Evolutionary conservation across 2,888 invertebrate species (phyloP).

Genomic region (Lordiphosa andalusiaca): DNA sequence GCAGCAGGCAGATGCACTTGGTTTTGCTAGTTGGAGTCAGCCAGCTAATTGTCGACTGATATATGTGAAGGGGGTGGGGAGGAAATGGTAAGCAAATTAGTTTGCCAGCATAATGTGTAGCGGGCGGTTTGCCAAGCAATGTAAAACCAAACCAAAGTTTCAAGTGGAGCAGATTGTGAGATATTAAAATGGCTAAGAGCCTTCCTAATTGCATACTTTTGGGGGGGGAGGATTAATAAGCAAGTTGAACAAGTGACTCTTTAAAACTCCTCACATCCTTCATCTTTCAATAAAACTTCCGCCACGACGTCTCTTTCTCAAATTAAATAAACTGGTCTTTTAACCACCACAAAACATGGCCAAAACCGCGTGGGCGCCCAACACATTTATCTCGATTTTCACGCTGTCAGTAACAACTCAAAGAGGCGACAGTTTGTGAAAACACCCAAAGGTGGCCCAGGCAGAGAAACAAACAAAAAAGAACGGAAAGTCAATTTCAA

Average conservation of each 20-base stretch:
- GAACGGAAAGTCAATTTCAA: slow-evolving; percentile 56
- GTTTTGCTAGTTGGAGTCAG: not conserved
- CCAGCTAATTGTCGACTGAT: slow-evolving; percentile 9
- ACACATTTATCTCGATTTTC: slow-evolving; percentile 74
- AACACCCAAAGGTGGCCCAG: slow-evolving; percentile 37
- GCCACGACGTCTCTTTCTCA: slow-evolving; percentile 6
- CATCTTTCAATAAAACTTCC: slow-evolving; percentile 26
- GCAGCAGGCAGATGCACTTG: not conserved
- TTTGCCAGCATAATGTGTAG: not conserved
- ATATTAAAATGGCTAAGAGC: too few relatives aligned
- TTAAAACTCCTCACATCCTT: not conserved
- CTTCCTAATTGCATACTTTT: not conserved
- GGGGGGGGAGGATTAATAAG: not conserved
- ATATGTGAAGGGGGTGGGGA: slow-evolving; percentile 3
- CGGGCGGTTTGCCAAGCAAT: not conserved
- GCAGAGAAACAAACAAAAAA: too few relatives aligned
- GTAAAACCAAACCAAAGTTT: too few relatives aligned
- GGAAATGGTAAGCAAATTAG: slow-evolving; percentile 9
- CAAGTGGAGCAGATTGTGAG: too few relatives aligned
- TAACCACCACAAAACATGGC: slow-evolving; percentile 22
- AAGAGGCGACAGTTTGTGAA: slow-evolving; percentile 74
- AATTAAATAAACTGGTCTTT: slow-evolving; percentile 44
- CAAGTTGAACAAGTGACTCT: too few relatives aligned
- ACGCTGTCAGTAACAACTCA: slow-evolving; percentile 72
- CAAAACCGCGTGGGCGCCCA: slow-evolving; percentile 26